These are phyloP conservation scores for Cryptotis parvus DNA, from an alignment of 2,113 vertebrate species.

Conservation along the genomic window DNA sequence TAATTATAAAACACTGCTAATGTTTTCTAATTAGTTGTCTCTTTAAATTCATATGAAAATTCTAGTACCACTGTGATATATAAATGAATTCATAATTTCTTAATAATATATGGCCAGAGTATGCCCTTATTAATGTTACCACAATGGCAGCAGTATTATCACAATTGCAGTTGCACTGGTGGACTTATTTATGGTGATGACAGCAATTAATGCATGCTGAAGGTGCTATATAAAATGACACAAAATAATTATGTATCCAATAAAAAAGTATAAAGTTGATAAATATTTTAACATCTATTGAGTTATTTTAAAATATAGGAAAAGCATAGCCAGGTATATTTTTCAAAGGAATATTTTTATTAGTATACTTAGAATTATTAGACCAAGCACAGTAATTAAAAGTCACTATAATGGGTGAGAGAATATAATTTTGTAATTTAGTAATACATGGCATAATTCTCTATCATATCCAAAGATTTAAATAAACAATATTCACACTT, in stretches of 20 bases:
- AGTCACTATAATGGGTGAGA: slow-evolving; percentile 25
- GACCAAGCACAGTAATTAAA: slow-evolving; percentile 59
- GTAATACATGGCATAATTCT: neutral
- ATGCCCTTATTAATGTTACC: neutral
- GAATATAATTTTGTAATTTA: slow-evolving; percentile 56
- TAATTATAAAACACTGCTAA: slow-evolving; percentile 64
- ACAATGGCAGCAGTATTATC: neutral
- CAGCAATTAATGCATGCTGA: neutral
- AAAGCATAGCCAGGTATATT: slow-evolving; percentile 34
- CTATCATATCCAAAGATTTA: neutral
- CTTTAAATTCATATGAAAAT: slow-evolving; percentile 56
- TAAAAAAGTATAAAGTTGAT: slow-evolving; percentile 5
- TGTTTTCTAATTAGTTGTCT: slow-evolving; percentile 68
- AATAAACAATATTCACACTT: slow-evolving; percentile 42
- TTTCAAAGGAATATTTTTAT: slow-evolving; percentile 46
- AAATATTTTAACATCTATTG: neutral
- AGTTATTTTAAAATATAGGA: slow-evolving; percentile 33
- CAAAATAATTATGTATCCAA: neutral
- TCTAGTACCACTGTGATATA: slow-evolving; percentile 26
- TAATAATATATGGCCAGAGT: neutral
- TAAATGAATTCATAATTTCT: slow-evolving; percentile 54
- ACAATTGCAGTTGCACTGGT: neutral
- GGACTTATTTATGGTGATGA: neutral
- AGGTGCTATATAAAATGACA: neutral
- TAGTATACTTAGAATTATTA: neutral